Conservation (phyloP, 2,113 vertebrate species). For the Hypanus sabinus region DNA sequence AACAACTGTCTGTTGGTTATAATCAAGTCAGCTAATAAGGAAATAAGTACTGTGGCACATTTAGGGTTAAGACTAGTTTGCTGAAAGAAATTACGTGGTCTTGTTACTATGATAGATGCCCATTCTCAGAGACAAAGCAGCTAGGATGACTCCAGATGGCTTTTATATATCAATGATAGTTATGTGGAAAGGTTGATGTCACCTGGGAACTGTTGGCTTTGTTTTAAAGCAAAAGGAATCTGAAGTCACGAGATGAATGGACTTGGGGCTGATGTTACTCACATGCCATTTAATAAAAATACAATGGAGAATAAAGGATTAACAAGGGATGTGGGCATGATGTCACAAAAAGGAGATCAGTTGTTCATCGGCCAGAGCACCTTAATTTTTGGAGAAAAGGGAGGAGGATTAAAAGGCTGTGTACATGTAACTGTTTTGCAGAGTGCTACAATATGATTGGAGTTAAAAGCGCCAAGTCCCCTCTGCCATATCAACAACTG, state of each 20-base stretch:
- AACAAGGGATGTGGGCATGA: background rate
- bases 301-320: background rate
- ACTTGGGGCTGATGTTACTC: background rate
- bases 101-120: background rate
- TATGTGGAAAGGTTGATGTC: background rate
- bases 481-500: background rate
- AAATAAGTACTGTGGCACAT: too few relatives aligned
- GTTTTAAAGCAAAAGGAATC: background rate
- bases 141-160: slow-evolving; percentile 18
- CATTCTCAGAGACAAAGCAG: background rate
- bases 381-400: background rate
- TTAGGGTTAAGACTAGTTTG: background rate
- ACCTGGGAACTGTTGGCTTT: background rate
- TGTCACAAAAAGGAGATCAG: background rate
- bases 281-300: background rate
- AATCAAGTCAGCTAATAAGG: too few relatives aligned
- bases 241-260: background rate
- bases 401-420: background rate
- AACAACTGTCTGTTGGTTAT: too few relatives aligned
- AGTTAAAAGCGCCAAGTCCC: background rate
- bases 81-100: background rate
- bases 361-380: too few relatives aligned
- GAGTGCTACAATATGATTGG: background rate
- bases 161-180: background rate
- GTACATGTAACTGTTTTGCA: background rate